These are phyloP conservation scores for Neostethus bicornis DNA, from an alignment of 2,797 vertebrate species.

Conservation along the genomic window DNA sequence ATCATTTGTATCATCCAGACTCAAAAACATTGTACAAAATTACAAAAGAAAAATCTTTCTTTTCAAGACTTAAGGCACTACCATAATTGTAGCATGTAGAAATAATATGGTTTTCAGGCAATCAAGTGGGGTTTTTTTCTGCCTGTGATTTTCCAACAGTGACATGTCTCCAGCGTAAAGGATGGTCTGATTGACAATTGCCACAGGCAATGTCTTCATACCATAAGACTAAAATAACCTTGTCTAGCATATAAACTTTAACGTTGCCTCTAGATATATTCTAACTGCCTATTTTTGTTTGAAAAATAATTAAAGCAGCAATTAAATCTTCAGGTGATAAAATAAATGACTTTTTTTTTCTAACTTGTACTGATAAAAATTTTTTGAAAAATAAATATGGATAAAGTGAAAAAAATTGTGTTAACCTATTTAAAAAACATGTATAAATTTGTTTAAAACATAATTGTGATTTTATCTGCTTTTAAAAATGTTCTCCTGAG, in stretches of 20 bases:
- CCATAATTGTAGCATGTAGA: too few species aligned
- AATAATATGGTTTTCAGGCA: too few species aligned
- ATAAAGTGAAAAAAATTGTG: neutral
- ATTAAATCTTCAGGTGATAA: neutral
- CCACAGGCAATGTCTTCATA: constrained; percentile 13
- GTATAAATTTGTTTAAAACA: too few species aligned
- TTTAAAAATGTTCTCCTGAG: too few species aligned
- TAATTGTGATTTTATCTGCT: too few species aligned
- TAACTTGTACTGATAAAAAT: neutral
- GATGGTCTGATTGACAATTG: constrained; percentile 32
- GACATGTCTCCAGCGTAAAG: neutral
- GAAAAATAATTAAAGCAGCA: neutral
- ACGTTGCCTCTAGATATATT: constrained; percentile 1
- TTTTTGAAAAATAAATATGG: neutral
- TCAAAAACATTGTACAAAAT: too few species aligned
- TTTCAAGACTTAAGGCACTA: too few species aligned
- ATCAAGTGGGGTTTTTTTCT: too few species aligned
- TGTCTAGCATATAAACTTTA: neutral
- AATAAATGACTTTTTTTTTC: neutral
- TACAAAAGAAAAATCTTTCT: too few species aligned
- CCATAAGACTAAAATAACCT: constrained; percentile 21
- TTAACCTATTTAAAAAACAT: neutral
- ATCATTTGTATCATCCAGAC: too few species aligned
- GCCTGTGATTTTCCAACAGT: too few species aligned
- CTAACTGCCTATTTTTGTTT: neutral